Evolutionary conservation across 92 coral and sea anemone genomes (phyloP), one percentile per base, ranked within the genome.

Genomic region (Pocillopora grandis): DNA sequence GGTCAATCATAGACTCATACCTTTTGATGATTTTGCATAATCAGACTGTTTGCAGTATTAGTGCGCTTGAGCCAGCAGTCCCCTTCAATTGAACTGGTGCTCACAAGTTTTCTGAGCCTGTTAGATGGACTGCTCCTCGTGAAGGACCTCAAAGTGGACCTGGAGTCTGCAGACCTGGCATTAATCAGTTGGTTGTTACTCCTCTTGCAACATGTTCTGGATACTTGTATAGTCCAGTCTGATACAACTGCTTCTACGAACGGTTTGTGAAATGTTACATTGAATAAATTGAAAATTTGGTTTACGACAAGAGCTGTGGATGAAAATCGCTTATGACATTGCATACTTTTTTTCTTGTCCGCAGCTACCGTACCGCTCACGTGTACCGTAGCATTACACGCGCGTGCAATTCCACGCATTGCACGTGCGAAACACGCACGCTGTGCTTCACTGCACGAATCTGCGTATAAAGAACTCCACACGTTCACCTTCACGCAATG

Each of bases 111-210:
- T 56, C 88, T 96, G 68, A 75, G 80, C 42, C 94, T 94, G 67
- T 89, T 93, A 73, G 97, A 95, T 81, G 85, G 80, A 49, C 93
- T 94, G 69, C 83, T 96, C 17, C 62, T 70, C 11, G 73, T 84
- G 58, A 90, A 85, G 65, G 80, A 78, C 60, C 91, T 79, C 60
- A 70, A 72, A 48, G 83, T 80, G 23, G 93, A 88, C 75, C 75
- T 67, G 35, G 75, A 76, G 16, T 69, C 81, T 12, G 82, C 91
- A 31, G 99, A 96, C 72, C 68, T 92, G 71, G 76, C 93, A 49
- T 90, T 96, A 17, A 83, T 96, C 83, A 95, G 96, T 58, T 96
- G 99, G 99, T 87, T 94, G 33, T 81, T 95, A 58, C 91, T 94
- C 61, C 87, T 94, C 66, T 80, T 97, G 19, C 90, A 96, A 2